phyloP scores from a whole-genome alignment of 2,113 vertebrate genomes.

The Triplophysa dalaica region DNA sequence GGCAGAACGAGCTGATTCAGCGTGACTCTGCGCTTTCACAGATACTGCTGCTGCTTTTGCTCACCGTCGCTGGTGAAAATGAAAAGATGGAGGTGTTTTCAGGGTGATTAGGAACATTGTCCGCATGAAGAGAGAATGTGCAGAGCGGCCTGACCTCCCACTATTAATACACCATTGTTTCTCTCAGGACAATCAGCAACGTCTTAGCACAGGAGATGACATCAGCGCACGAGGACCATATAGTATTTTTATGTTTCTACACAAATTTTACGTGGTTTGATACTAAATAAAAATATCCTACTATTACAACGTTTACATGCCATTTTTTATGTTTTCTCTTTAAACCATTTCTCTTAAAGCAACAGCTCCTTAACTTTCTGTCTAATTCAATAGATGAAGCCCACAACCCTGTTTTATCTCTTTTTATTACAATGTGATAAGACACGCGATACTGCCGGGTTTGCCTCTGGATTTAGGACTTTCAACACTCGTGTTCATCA shows the following conservation, averaged over 20 bases:
- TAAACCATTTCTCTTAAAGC: too few relatives aligned
- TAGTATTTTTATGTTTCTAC: too few relatives aligned
- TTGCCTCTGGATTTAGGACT: background rate
- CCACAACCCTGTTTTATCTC: too few relatives aligned
- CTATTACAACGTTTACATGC: background rate
- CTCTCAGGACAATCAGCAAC: slow-evolving; percentile 24
- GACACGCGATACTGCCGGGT: background rate
- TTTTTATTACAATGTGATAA: background rate
- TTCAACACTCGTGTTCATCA: slow-evolving; percentile 31
- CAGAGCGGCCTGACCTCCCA: background rate
- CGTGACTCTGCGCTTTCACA: slow-evolving; percentile 27
- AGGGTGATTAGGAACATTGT: slow-evolving; percentile 42
- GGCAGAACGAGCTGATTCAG: slow-evolving; percentile 33
- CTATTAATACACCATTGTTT: slow-evolving; percentile 44
- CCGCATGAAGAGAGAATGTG: slow-evolving; percentile 16
- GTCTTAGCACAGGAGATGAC: slow-evolving; percentile 16
- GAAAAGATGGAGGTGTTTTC: slow-evolving; percentile 1
- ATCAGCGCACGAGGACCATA: background rate
- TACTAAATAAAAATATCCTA: background rate
- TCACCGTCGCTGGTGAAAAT: background rate
- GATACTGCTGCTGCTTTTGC: background rate
- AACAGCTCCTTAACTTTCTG: too few relatives aligned
- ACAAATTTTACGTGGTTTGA: background rate
- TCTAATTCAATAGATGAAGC: too few relatives aligned
- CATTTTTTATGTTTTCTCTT: too few relatives aligned